phyloP scores from a whole-genome alignment of 2,113 vertebrate species.

The Ancistrus triradiatus region DNA sequence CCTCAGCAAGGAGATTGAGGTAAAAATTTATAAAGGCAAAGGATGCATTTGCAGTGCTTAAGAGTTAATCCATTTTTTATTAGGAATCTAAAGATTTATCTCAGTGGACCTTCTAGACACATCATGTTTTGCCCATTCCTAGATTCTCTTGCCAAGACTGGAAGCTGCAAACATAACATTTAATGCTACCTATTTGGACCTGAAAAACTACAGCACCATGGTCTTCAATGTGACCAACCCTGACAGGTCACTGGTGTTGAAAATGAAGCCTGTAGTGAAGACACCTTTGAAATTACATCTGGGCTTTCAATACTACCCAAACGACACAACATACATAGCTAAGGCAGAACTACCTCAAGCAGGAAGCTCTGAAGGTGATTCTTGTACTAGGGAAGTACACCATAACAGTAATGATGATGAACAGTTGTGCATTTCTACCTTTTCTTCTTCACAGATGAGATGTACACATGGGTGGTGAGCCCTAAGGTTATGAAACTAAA shows the following conservation, averaged over 20 bases:
- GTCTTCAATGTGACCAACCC: slow-evolving; percentile 73
- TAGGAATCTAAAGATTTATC: too few species aligned
- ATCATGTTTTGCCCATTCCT: neutral
- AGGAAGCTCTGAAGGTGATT: slow-evolving; percentile 63
- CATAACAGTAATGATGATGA: neutral
- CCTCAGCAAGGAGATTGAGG: slow-evolving; percentile 81
- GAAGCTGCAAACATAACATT: slow-evolving; percentile 51
- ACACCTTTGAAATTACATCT: slow-evolving; percentile 73
- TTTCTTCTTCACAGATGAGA: slow-evolving; percentile 64
- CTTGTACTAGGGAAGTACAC: neutral
- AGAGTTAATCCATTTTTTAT: too few species aligned
- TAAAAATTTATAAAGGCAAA: slow-evolving; percentile 47
- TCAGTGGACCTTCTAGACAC: neutral
- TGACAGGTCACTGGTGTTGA: slow-evolving; percentile 75
- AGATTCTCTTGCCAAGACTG: slow-evolving; percentile 81
- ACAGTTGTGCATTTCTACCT: neutral
- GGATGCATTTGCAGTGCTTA: neutral
- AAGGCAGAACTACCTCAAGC: slow-evolving; percentile 66
- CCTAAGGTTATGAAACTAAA: slow-evolving; percentile 71
- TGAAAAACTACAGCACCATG: slow-evolving; percentile 74
- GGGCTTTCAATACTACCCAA: slow-evolving; percentile 76
- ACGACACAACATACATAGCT: slow-evolving; percentile 67
- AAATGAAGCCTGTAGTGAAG: slow-evolving; percentile 72
- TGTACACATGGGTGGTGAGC: slow-evolving; percentile 81
- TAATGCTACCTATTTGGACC: slow-evolving; percentile 70